Conservation (phyloP, 1,140 invertebrate species). For the Pectinophora gossypiella region DNA sequence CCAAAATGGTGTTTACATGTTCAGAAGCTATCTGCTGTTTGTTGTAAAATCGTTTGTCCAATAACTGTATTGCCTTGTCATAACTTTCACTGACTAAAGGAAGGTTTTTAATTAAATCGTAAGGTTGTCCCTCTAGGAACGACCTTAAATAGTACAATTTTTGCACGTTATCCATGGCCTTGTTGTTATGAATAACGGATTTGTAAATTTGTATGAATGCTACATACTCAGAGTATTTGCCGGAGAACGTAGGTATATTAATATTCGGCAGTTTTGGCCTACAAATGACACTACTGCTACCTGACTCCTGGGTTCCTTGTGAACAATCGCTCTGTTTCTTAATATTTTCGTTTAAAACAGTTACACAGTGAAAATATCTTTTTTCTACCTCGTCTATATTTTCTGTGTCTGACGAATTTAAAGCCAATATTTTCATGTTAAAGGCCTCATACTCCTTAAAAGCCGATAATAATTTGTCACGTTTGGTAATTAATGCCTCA, state of each 20-base stretch:
- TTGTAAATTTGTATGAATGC: conserved; percentile 8
- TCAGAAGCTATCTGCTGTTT: conserved; percentile 7
- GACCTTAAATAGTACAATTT: conserved; percentile 14
- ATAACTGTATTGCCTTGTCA: conserved; percentile 1
- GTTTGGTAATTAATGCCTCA: not conserved
- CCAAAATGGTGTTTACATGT: not conserved
- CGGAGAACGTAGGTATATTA: conserved; percentile 4
- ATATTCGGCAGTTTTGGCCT: conserved; percentile 12
- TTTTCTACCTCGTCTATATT: not conserved
- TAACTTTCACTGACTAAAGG: conserved; percentile 8
- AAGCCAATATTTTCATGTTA: not conserved
- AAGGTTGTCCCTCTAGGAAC: conserved; percentile 10
- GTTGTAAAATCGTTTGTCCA: conserved; percentile 1
- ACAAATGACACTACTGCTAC: not conserved
- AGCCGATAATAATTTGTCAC: not conserved
- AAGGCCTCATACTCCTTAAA: not conserved
- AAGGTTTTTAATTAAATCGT: conserved; percentile 15
- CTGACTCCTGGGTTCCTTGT: not conserved
- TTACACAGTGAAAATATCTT: not conserved
- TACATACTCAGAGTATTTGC: conserved; percentile 10
- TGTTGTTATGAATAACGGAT: conserved; percentile 11
- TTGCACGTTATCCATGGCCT: conserved; percentile 6
- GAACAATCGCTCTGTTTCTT: not conserved
- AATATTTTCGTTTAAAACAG: not conserved
- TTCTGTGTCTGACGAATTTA: not conserved